These are phyloP conservation scores for Drosophila auraria DNA, from an alignment of 1,140 invertebrate species.

Conservation along the genomic window DNA sequence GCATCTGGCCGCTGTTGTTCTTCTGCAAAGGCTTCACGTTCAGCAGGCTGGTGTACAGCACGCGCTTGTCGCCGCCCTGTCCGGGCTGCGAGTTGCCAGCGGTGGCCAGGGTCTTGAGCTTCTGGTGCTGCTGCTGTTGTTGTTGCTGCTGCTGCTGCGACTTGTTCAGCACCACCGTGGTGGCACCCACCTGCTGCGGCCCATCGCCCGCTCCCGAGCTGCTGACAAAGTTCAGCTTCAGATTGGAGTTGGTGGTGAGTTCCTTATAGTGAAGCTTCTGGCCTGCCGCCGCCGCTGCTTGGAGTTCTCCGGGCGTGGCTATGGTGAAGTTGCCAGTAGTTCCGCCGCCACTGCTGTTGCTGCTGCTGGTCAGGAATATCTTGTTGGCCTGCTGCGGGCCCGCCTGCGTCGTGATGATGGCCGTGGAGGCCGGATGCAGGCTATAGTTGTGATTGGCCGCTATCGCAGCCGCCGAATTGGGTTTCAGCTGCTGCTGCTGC, in stretches of 20 bases:
- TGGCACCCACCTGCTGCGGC: conserved; percentile 61
- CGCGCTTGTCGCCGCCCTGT: conserved; percentile 70
- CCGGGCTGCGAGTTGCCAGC: conserved; percentile 38
- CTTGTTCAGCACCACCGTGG: conserved; percentile 76
- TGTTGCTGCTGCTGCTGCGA: conserved; percentile 68
- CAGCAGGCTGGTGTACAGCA: conserved; percentile 78
- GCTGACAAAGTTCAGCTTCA: conserved; percentile 82
- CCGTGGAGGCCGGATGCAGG: conserved; percentile 74
- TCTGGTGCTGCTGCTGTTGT: conserved; percentile 74
- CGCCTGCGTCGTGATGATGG: conserved; percentile 76
- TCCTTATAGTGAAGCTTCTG: conserved; percentile 78
- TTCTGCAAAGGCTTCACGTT: conserved; percentile 82
- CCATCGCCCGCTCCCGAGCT: conserved; percentile 31
- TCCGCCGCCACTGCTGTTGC: conserved; percentile 64
- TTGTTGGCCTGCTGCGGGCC: conserved; percentile 73
- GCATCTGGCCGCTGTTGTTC: conserved; percentile 82
- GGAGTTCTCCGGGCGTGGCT: conserved; percentile 72
- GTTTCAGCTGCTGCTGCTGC: conserved; percentile 71
- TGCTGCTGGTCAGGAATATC: conserved; percentile 80
- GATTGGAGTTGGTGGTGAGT: conserved; percentile 74
- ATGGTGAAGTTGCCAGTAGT: conserved; percentile 73
- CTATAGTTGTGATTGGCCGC: conserved; percentile 84
- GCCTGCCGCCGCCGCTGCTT: conserved; percentile 61
- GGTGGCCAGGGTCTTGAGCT: conserved; percentile 64
- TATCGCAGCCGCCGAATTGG: conserved; percentile 73